Evolutionary conservation across 2,113 vertebrate genomes (phyloP).

Genomic region (Crotophaga sulcirostris): DNA sequence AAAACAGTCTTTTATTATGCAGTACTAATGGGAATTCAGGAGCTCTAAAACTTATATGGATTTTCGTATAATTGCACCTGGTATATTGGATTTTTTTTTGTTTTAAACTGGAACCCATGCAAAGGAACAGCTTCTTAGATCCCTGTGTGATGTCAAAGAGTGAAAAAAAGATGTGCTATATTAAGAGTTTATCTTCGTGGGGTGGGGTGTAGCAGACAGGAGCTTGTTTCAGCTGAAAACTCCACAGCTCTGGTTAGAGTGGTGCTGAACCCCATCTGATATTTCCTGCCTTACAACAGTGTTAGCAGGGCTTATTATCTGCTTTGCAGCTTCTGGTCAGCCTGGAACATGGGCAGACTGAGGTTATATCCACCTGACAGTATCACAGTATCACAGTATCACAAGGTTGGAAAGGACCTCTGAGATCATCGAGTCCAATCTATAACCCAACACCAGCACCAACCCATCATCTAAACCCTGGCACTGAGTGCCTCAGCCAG

Average conservation of each 20-base stretch:
- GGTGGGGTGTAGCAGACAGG: not conserved
- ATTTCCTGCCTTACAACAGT: not conserved
- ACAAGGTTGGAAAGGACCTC: no score
- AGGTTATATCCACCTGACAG: not conserved
- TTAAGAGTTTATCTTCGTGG: not conserved
- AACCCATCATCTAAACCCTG: no score
- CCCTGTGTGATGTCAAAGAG: not conserved
- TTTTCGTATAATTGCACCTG: not conserved
- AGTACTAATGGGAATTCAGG: not conserved
- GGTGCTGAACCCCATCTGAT: not conserved
- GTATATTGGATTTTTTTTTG: not conserved
- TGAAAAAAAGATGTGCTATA: not conserved
- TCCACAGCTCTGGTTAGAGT: not conserved
- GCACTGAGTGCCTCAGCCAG: no score
- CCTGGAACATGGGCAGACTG: not conserved
- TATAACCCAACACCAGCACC: no score
- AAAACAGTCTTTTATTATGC: not conserved
- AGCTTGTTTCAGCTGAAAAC: not conserved
- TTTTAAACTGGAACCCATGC: not conserved
- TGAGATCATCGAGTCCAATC: no score
- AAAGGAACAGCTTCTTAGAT: not conserved
- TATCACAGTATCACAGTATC: no score
- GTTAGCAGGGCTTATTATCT: not conserved
- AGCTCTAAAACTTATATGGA: not conserved
- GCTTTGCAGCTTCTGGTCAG: not conserved